These are phyloP conservation scores for Stegodyphus dumicola DNA, from an alignment of 1,140 invertebrate genomes.

Conservation along the genomic window DNA sequence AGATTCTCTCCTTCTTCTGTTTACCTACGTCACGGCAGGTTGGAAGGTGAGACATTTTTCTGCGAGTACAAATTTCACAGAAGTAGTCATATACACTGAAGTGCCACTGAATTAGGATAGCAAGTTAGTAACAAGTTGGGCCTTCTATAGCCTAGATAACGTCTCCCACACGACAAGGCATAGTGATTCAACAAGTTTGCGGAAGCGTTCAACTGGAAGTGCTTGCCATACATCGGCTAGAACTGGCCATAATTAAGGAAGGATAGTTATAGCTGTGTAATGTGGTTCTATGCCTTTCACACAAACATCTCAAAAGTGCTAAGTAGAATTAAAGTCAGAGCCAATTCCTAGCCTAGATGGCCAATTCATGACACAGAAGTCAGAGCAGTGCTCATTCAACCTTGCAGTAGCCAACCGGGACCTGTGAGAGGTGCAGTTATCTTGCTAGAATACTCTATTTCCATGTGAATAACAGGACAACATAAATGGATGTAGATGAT, in stretches of 20 bases:
- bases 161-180: neutral
- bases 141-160: neutral
- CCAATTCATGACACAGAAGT: neutral
- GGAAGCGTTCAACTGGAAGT: neutral
- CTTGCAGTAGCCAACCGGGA: neutral
- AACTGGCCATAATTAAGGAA: neutral
- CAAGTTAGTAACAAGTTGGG: neutral
- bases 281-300: neutral
- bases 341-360: neutral
- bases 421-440: neutral
- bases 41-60: too few species aligned
- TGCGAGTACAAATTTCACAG: too few species aligned
- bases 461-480: too few species aligned
- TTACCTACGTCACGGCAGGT: too few species aligned
- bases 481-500: too few species aligned
- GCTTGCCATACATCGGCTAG: neutral
- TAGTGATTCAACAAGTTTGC: neutral
- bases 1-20: too few species aligned
- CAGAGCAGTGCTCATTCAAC: neutral
- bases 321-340: neutral
- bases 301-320: neutral
- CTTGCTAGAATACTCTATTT: too few species aligned
- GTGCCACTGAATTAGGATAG: neutral
- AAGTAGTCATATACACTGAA: neutral
- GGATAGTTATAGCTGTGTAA: neutral